Conservation (phyloP, 1,140 invertebrate genomes). For the Pseudomyrmex dendroicus region DNA sequence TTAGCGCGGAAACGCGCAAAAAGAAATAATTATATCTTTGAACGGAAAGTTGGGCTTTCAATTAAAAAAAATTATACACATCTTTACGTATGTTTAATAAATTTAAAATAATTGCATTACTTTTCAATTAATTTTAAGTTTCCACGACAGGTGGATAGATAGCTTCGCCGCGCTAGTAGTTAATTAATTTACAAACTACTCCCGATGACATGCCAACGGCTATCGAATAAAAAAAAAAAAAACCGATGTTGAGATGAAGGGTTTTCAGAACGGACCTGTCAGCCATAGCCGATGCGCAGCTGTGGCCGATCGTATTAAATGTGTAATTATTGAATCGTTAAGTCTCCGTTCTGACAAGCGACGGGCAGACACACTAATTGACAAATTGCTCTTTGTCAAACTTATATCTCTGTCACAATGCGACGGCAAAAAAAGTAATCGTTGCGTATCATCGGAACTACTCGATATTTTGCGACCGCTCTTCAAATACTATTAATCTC, state of each 20-base stretch:
- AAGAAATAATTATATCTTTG: too few relatives aligned
- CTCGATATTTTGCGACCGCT: conserved; percentile 15
- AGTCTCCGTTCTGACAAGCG: conserved; percentile 63
- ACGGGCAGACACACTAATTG: conserved; percentile 63
- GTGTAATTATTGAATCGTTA: conserved; percentile 75
- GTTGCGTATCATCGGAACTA: conserved; percentile 15
- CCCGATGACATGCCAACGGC: not conserved
- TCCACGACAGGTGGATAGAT: not conserved
- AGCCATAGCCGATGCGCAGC: conserved; percentile 61
- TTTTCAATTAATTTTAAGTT: conserved; percentile 16
- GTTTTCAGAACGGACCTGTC: conserved; percentile 67
- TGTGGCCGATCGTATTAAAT: conserved; percentile 70
- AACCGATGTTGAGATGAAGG: conserved; percentile 35
- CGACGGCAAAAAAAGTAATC: conserved; percentile 37
- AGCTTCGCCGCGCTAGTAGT: not conserved
- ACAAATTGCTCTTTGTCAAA: conserved; percentile 66
- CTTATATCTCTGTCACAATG: conserved; percentile 51
- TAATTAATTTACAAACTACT: conserved; percentile 33
- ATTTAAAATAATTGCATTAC: not conserved
- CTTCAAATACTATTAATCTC: conserved; percentile 19
- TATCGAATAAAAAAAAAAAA: conserved; percentile 18
- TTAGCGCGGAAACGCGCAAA: not conserved
- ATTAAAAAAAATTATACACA: not conserved
- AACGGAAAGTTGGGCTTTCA: too few relatives aligned
- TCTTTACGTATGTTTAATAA: not conserved